A percentile compares a stretch with the other conserved stretches of the same genome.
Conservation (phyloP, 2,888 invertebrate genomes). For the Drosophila borealis region DNA sequence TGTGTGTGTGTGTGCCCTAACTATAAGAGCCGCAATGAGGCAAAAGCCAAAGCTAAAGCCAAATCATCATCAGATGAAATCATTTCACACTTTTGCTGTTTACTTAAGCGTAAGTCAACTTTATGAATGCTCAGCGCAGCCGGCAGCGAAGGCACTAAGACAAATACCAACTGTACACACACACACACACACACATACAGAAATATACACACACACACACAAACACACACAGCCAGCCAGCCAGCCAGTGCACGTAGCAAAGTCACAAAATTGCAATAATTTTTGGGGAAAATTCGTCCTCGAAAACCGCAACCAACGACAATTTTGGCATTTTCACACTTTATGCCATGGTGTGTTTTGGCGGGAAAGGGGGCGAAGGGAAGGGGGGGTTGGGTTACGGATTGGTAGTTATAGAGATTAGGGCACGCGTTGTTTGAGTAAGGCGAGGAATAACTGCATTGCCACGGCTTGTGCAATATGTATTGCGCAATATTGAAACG, state of each 20-base stretch:
- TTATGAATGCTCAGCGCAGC: constrained; percentile 61
- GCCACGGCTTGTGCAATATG: constrained; percentile 39
- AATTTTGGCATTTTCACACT: constrained; percentile 75
- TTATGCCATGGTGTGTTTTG: constrained; percentile 43
- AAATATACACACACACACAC: constrained; percentile 6
- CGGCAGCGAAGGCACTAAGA: constrained; percentile 52
- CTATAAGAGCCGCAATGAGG: constrained; percentile 55
- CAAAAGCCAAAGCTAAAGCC: constrained; percentile 46
- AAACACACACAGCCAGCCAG: neutral
- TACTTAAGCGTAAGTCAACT: constrained; percentile 76
- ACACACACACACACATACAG: constrained; percentile 27
- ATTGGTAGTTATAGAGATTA: constrained; percentile 19
- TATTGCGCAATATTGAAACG: constrained; percentile 50
- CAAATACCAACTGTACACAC: constrained; percentile 49
- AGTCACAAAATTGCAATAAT: constrained; percentile 77
- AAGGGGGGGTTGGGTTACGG: neutral
- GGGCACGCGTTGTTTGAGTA: constrained; percentile 2
- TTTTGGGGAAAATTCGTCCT: constrained; percentile 61
- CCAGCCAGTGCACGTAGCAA: constrained; percentile 59
- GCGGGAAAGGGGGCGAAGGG: neutral
- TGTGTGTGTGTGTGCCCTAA: constrained; percentile 6
- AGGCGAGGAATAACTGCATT: constrained; percentile 25
- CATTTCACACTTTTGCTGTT: constrained; percentile 76
- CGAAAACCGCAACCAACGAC: constrained; percentile 70
- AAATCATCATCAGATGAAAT: constrained; percentile 75